A percentile compares a stretch with the other conserved stretches of the same genome.
Evolutionary conservation across 2,113 vertebrate species (phyloP).

Genomic region (Eubucco bourcierii): DNA sequence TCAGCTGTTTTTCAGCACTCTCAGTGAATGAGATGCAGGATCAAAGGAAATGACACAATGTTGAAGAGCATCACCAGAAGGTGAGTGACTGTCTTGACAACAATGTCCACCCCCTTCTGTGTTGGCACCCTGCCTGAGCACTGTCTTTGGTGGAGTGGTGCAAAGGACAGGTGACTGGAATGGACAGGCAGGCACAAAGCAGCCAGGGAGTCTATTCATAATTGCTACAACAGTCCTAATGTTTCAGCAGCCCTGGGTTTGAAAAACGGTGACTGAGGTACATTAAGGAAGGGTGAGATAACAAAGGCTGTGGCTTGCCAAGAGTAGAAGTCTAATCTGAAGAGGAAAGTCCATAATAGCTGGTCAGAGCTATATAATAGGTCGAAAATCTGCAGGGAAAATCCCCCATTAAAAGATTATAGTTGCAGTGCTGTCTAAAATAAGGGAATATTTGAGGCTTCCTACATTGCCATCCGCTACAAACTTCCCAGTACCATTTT

Average conservation of each 20-base stretch:
- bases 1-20: not conserved
- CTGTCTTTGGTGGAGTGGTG: not conserved
- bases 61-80: not conserved
- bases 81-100: not conserved
- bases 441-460: not conserved
- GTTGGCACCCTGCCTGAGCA: not conserved
- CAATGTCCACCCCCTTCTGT: fast-evolving
- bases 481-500: not conserved
- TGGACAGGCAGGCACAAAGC: not conserved
- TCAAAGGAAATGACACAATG: not conserved
- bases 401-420: not conserved
- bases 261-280: not conserved
- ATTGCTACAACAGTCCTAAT: not conserved
- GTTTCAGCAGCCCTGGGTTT: not conserved
- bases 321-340: not conserved
- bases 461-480: not conserved
- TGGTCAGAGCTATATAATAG: not conserved
- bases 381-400: not conserved
- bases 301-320: not conserved
- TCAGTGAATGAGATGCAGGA: not conserved
- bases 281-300: not conserved
- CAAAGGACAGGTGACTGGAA: fast-evolving
- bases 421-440: not conserved
- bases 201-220: not conserved
- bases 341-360: not conserved